Conservation (phyloP, 1,140 invertebrate genomes). For the Bombus polaris region DNA sequence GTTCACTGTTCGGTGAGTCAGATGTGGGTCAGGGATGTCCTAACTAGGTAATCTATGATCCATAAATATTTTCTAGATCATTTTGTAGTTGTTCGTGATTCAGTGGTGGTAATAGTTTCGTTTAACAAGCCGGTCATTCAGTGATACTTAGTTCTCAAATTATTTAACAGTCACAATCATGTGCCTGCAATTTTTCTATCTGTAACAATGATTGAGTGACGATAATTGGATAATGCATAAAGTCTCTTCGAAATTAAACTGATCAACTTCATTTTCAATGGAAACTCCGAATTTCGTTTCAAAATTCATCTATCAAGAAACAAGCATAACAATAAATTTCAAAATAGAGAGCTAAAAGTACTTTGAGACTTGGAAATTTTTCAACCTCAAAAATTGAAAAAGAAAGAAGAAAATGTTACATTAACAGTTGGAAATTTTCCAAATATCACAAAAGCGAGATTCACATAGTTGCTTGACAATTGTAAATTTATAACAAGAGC, state of each 20-base stretch:
- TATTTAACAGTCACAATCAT: background rate
- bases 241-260: background rate
- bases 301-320: background rate
- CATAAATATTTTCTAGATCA: background rate
- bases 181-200: too few relatives aligned
- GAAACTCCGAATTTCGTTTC: too few relatives aligned
- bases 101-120: background rate
- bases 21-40: constrained; percentile 18
- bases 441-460: background rate
- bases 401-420: background rate
- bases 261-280: background rate
- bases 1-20: constrained; percentile 6
- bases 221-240: too few relatives aligned
- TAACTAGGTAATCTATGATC: background rate
- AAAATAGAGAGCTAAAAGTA: background rate
- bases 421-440: background rate
- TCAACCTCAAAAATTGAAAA: background rate
- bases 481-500: background rate
- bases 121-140: background rate
- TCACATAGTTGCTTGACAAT: too few relatives aligned
- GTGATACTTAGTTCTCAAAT: background rate
- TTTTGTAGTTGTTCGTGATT: background rate
- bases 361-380: background rate
- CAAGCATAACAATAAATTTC: background rate
- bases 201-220: too few relatives aligned